phyloP scores from a whole-genome alignment of 2,888 invertebrate genomes.

The Metellina segmentata region DNA sequence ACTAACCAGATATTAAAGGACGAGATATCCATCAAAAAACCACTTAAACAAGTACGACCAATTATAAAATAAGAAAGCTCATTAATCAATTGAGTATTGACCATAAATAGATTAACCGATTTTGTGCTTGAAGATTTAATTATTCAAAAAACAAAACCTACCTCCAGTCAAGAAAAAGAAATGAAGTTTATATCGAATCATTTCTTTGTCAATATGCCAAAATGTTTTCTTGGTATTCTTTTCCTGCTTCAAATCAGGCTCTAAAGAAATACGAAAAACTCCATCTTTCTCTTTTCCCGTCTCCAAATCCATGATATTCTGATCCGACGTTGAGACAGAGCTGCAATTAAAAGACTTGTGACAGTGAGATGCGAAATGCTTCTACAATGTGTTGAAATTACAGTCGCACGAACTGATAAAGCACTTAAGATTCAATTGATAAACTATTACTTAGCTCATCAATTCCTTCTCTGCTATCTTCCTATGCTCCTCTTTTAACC shows the following conservation, averaged over 20 bases:
- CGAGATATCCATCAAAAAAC: background rate
- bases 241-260: background rate
- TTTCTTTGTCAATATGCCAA: constrained; percentile 11
- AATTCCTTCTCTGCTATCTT: no score
- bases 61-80: no score
- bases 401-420: no score
- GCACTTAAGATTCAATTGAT: no score
- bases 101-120: background rate
- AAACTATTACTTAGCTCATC: no score
- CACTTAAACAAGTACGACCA: background rate
- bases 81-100: background rate
- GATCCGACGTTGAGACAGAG: background rate
- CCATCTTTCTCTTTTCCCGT: background rate
- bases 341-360: background rate
- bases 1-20: background rate
- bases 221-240: background rate
- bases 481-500: no score
- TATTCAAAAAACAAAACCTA: background rate
- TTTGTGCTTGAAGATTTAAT: background rate
- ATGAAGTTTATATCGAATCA: constrained; percentile 34
- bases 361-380: background rate
- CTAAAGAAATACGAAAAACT: background rate
- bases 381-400: no score
- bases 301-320: background rate
- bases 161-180: constrained; percentile 26